A percentile compares a stretch with the other conserved stretches of the same genome.
Evolutionary conservation across 2,797 vertebrate species (phyloP).

Genomic region (Lacerta agilis): DNA sequence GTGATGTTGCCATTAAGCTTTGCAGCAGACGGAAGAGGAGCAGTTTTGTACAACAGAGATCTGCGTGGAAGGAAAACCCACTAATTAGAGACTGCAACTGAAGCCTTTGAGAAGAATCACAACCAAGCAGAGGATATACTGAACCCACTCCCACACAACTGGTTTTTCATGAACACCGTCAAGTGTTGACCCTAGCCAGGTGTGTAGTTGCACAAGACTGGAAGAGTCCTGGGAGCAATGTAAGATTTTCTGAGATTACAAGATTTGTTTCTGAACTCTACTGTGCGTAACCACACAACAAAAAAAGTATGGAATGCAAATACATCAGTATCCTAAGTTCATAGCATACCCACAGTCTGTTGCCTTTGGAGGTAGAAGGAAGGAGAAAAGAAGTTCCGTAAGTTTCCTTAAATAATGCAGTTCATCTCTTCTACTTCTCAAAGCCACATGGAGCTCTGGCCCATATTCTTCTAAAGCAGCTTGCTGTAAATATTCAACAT

Average conservation of each 20-base stretch:
- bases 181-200: neutral
- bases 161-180: neutral
- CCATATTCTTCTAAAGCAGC: slow-evolving; percentile 91
- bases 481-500: slow-evolving; percentile 86
- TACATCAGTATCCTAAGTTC: slow-evolving; percentile 11
- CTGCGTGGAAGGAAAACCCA: neutral
- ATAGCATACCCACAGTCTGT: slow-evolving; percentile 91
- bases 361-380: slow-evolving; percentile 91
- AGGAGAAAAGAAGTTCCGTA: slow-evolving; percentile 90
- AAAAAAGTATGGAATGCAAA: neutral
- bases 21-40: neutral
- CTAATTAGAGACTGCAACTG: neutral
- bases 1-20: neutral
- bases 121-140: neutral
- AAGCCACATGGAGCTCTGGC: slow-evolving; percentile 87
- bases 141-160: neutral
- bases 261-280: neutral
- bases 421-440: slow-evolving; percentile 89
- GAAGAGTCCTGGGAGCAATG: neutral
- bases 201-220: neutral
- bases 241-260: neutral
- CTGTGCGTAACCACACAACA: neutral
- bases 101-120: neutral
- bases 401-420: slow-evolving; percentile 92
- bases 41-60: too few species aligned